These are phyloP conservation scores for Mesembrinibis cayennensis DNA, from an alignment of 2,113 vertebrate species.

Conservation along the genomic window DNA sequence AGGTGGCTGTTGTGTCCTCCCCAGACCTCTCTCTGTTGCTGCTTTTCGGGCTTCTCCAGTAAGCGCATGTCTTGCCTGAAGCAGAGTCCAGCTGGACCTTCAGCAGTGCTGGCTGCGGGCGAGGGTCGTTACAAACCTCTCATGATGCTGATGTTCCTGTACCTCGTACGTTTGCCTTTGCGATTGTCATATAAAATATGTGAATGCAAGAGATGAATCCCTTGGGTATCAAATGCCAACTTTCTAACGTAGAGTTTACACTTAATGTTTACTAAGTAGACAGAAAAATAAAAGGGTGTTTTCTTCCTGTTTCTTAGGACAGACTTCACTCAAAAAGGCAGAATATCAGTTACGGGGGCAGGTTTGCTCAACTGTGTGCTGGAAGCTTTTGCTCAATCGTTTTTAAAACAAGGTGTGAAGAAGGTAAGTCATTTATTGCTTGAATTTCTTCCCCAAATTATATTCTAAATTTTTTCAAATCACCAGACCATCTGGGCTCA, in stretches of 20 bases:
- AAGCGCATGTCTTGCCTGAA: accelerated
- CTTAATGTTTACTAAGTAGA: accelerated
- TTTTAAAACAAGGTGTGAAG: slow-evolving; percentile 51
- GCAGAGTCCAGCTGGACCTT: accelerated
- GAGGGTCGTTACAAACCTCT: background rate
- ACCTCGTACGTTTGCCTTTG: accelerated
- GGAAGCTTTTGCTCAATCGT: slow-evolving; percentile 27
- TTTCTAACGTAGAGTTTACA: accelerated
- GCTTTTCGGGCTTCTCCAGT: accelerated
- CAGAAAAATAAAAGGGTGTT: background rate
- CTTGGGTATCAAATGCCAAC: accelerated
- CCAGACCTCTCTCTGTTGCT: background rate
- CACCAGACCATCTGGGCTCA: background rate
- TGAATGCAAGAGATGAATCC: background rate
- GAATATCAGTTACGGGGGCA: slow-evolving; percentile 14
- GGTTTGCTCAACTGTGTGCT: slow-evolving; percentile 29
- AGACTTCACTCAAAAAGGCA: slow-evolving; percentile 29
- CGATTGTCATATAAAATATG: accelerated
- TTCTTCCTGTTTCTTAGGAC: background rate
- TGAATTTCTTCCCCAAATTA: background rate
- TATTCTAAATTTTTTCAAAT: background rate
- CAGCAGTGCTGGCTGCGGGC: accelerated
- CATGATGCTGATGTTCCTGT: accelerated
- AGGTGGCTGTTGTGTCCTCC: accelerated
- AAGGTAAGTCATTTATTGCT: slow-evolving; percentile 10